phyloP scores from a whole-genome alignment of 2,113 vertebrate genomes.

The Ariopsis seemanni region DNA sequence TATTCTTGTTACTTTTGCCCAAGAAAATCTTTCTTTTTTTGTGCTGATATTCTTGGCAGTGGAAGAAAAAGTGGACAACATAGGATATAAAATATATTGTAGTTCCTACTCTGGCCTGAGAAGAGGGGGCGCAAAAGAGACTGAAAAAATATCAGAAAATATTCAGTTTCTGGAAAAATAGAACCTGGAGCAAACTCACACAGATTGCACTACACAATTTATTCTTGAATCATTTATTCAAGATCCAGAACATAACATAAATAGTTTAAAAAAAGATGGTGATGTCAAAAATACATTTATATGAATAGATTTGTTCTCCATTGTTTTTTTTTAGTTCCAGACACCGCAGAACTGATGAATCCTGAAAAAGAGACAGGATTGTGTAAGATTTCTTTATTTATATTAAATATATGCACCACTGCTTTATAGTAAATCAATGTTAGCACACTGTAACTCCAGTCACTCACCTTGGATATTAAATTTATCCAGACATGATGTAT shows the following conservation, averaged over 20 bases:
- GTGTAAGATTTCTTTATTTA: not conserved
- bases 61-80: not conserved
- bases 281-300: not conserved
- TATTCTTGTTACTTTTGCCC: not conserved
- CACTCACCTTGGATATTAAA: not conserved
- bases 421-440: not conserved
- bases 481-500: slow-evolving; percentile 57
- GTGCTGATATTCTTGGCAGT: not conserved
- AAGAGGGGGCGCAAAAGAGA: not conserved
- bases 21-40: not conserved
- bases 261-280: not conserved
- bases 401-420: not conserved
- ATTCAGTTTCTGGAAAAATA: not conserved
- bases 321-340: not conserved
- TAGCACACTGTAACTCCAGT: not conserved
- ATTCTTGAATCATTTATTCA: not conserved
- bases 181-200: not conserved
- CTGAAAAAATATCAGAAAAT: not conserved
- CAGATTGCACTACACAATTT: not conserved
- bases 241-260: not conserved
- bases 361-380: not conserved
- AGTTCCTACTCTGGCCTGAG: not conserved
- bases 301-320: not conserved
- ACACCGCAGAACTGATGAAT: not conserved
- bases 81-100: not conserved